Evolutionary conservation across 2,888 invertebrate species (phyloP).

Genomic region (Drosophila planitibia): DNA sequence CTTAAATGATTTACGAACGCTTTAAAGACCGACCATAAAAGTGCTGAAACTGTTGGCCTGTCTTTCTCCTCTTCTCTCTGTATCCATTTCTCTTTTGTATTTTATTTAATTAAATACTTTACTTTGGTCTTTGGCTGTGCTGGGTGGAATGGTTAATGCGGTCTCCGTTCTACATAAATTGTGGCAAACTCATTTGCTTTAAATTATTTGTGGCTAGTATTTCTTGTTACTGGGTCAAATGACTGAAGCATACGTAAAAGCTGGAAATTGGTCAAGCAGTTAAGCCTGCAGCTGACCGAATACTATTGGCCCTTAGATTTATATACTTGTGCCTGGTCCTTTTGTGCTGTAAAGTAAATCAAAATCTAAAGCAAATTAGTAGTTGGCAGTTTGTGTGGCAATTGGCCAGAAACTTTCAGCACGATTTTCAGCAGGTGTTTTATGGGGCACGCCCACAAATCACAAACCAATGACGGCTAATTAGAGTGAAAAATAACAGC

Average conservation of each 20-base stretch:
- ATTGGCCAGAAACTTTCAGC: constrained; percentile 30
- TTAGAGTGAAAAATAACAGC: constrained; percentile 72
- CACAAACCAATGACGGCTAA: constrained; percentile 79
- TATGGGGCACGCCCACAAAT: constrained; percentile 63
- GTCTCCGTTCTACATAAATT: constrained; percentile 74
- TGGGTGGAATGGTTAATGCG: constrained; percentile 75
- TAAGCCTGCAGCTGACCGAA: constrained; percentile 32
- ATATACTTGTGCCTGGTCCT: constrained; percentile 33
- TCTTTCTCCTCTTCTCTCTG: background rate
- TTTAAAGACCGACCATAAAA: constrained; percentile 72
- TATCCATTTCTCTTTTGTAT: constrained; percentile 47
- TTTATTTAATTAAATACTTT: constrained; percentile 78
- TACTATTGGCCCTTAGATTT: constrained; percentile 43
- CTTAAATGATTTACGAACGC: constrained; percentile 72
- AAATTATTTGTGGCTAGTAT: constrained; percentile 62
- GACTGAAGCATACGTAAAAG: constrained; percentile 37
- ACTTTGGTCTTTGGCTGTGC: constrained; percentile 46
- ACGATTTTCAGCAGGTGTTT: constrained; percentile 42
- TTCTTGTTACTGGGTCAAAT: constrained; percentile 33
- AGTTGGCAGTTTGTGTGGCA: constrained; percentile 43
- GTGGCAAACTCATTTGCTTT: constrained; percentile 72
- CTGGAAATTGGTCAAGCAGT: constrained; percentile 61
- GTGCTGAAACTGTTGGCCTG: constrained; percentile 25
- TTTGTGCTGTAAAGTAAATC: constrained; percentile 53
- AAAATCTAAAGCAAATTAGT: constrained; percentile 65